These are phyloP conservation scores for Tamandua tetradactyla DNA, from an alignment of 2,797 vertebrate genomes.

Conservation along the genomic window DNA sequence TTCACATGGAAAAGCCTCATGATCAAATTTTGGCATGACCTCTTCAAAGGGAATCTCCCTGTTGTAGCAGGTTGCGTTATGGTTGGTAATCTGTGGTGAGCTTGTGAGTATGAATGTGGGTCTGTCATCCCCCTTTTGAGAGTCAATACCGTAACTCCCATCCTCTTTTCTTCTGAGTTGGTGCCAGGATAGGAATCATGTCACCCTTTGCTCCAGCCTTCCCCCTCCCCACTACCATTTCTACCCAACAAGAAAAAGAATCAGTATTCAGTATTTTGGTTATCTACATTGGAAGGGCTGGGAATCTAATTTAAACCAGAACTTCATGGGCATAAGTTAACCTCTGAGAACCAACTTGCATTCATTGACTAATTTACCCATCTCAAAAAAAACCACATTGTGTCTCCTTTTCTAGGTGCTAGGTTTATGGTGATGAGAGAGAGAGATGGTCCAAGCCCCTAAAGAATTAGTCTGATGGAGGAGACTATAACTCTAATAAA, in stretches of 20 bases:
- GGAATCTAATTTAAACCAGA: conserved; percentile 53
- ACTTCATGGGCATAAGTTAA: conserved; percentile 30
- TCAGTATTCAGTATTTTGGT: conserved; percentile 42
- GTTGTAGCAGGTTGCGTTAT: background rate
- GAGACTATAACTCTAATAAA: conserved; percentile 37
- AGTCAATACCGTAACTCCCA: background rate
- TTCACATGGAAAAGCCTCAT: conserved; percentile 55
- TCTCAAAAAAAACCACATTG: conserved; percentile 47
- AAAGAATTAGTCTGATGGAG: background rate
- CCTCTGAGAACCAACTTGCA: conserved; percentile 20
- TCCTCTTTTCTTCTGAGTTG: conserved; percentile 45
- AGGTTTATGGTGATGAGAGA: conserved; percentile 32
- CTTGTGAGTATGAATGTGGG: conserved; percentile 21
- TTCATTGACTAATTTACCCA: conserved; percentile 5
- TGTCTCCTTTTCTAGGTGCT: conserved; percentile 41
- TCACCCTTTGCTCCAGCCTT: background rate
- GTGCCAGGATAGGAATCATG: conserved; percentile 32
- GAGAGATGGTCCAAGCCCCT: background rate
- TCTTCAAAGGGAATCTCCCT: conserved; percentile 50
- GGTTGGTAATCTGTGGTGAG: conserved; percentile 35
- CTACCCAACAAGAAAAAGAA: background rate
- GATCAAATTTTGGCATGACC: conserved; percentile 52
- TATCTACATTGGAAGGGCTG: conserved; percentile 16
- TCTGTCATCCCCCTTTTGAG: conserved; percentile 33
- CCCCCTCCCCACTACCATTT: background rate